Evolutionary conservation across 2,888 invertebrate species (phyloP).

Genomic region (Tinea trinotella): DNA sequence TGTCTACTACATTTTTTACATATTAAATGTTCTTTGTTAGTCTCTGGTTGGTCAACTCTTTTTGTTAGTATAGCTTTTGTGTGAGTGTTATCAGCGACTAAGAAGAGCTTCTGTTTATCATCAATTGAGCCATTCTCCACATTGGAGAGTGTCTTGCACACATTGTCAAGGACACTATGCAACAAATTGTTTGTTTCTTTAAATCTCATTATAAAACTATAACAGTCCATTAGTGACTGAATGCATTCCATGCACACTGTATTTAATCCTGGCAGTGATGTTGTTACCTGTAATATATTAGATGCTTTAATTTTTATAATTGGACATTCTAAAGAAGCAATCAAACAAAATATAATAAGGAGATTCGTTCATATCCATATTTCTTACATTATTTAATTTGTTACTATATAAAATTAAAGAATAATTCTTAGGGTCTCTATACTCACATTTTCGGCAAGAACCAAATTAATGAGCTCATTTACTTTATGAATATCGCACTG

Average conservation of each 20-base stretch:
- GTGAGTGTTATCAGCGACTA: constrained; percentile 36
- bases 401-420: too few relatives aligned
- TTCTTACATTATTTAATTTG: too few relatives aligned
- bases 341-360: too few relatives aligned
- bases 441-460: constrained; percentile 38
- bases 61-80: constrained; percentile 37
- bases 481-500: constrained; percentile 29
- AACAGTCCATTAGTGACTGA: constrained; percentile 33
- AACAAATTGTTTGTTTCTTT: constrained; percentile 35
- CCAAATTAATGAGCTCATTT: constrained; percentile 32
- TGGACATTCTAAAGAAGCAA: too few relatives aligned
- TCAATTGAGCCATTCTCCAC: constrained; percentile 29
- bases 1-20: constrained; percentile 36
- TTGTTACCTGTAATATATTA: constrained; percentile 37
- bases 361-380: too few relatives aligned
- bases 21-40: constrained; percentile 19
- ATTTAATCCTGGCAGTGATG: constrained; percentile 45
- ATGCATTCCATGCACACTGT: constrained; percentile 47
- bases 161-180: constrained; percentile 37
- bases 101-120: constrained; percentile 35
- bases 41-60: background rate
- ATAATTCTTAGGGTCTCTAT: too few relatives aligned
- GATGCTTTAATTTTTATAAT: background rate
- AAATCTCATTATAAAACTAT: constrained; percentile 39
- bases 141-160: constrained; percentile 32